Base-by-base conservation (phyloP, 1,140 invertebrate species). In the Geopemphigus sp. region DNA sequence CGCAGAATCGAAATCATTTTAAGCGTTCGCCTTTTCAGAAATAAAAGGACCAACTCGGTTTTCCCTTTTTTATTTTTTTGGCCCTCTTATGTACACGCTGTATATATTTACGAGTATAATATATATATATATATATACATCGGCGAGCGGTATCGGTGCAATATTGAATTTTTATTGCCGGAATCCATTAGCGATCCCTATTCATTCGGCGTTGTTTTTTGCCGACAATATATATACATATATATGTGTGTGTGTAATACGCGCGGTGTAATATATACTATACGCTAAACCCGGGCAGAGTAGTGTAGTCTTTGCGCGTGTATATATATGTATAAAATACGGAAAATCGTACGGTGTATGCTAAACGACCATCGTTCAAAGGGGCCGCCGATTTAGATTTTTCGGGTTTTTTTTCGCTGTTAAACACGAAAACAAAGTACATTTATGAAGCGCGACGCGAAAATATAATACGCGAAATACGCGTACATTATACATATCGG, bases 121-220 rank as follows among this genome's bases (percentile, higher is more conserved):
- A 39, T 39, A 39, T 39, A 39, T 39, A 50, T 50, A 50, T 50
- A 50, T 50, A 11, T 50, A 50, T 50, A 14, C 26, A 53, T 53
- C 50, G 68, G 68, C 12, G 56, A n/a, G 57, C 57, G 39, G 57
- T 78, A 78, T 78, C 74, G 74, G 72, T 61, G 57, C 74, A 78
- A 78, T 78, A 61, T 78, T 78, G 74, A 78, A 78, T 78, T 78
- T 78, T 78, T 78, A 78, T 78, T 78, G 74, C 74, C 22, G 22
- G 56, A 78, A 78, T 78, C 74, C 74, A 78, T 78, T 78, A 78
- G 74, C 74, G 57, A 78, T 78, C 74, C 57, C 74, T 78, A 78
- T 61, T 76, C 72, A 76, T 76, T 78, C 56, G 57, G 3, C 74
- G 74, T 78, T 78, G 74, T 78, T 78, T 50, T 78, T 78, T 78